Evolutionary conservation across 2,113 vertebrate genomes (phyloP), one percentile per base, ranked within the genome.

Genomic region (Coracopsis vasa): DNA sequence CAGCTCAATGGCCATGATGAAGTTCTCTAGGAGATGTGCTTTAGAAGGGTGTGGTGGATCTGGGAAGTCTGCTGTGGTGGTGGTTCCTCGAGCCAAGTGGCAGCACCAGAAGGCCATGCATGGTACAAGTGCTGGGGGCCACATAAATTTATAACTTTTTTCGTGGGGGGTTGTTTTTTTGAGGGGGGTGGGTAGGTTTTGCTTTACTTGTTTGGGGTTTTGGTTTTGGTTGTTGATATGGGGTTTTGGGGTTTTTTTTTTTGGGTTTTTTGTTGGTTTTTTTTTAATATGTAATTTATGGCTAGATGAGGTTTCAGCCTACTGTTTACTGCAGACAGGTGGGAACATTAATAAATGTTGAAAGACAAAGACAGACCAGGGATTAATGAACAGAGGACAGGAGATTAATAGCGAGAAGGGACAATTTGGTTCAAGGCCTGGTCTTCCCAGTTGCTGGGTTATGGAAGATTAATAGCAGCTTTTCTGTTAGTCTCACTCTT

Each of bases 341-440:
- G 77, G 70, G 45, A 82, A 45, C 66, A 86, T 96, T 97, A 90
- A 97, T 96, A 90, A 97, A 96, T 44, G 88, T 48, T 87, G 86
- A 87, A 87, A 79, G 77, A 90, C 73, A 96, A 91, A 95, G 91
- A 94, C 71, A 75, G 97, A 89, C 82, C 62, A 78, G 84, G 80
- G 86, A 95, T 94, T 97, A 96, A 95, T 96, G 94, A 86, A 50
- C 17, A 74, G 83, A 88, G 69, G 83, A 93, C 51, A 81, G 77
- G 77, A 96, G 94, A 97, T 71, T 91, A 95, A 95, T 91, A 91
- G 62, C 47, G 86, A 39, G 62, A 95, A 15, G 50, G 27, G 29
- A 78, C 84, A 92, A 89, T 95, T 70, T 77, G 71, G 95, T 95
- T 97, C 90, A 95, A 93, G 92, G 88, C 82, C 51, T 88, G 71